phyloP scores from a whole-genome alignment of 2,113 vertebrate species.

The Colinus virginianus region DNA sequence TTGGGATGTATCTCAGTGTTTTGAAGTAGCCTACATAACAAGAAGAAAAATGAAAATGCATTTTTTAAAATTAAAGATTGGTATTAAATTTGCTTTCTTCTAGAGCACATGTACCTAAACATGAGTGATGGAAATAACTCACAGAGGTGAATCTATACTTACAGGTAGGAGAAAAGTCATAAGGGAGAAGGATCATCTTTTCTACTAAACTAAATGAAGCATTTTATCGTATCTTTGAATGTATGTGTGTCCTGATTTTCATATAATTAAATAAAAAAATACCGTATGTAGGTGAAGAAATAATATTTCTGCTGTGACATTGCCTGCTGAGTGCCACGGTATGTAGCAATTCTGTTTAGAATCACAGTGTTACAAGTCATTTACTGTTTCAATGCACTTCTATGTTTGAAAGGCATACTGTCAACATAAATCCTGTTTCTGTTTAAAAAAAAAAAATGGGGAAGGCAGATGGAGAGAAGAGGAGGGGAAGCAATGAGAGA shows the following conservation, averaged over 20 bases:
- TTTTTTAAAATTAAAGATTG: not conserved
- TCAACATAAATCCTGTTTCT: constrained; percentile 21
- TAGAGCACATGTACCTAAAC: not conserved
- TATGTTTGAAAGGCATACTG: constrained; percentile 33
- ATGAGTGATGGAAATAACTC: not conserved
- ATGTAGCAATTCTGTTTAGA: constrained; percentile 13
- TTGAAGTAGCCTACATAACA: not conserved
- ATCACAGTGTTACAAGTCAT: not conserved
- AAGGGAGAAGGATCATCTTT: not conserved
- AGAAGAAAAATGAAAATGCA: not conserved
- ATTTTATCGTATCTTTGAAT: not conserved
- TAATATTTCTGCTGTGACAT: constrained; percentile 19
- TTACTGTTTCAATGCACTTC: not conserved
- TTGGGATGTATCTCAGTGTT: not conserved
- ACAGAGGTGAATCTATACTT: not conserved
- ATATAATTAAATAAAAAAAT: constrained; percentile 4
- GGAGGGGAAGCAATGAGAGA: not conserved
- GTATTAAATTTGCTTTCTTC: not conserved
- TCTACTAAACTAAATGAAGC: not conserved
- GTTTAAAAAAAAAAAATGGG: not conserved
- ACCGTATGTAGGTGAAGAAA: not conserved
- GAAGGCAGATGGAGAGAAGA: not conserved
- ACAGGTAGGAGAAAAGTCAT: not conserved
- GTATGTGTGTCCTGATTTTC: not conserved
- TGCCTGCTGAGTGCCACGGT: not conserved